Base-by-base conservation (phyloP, 2,797 vertebrate species). In the Crocidura indochinensis region DNA sequence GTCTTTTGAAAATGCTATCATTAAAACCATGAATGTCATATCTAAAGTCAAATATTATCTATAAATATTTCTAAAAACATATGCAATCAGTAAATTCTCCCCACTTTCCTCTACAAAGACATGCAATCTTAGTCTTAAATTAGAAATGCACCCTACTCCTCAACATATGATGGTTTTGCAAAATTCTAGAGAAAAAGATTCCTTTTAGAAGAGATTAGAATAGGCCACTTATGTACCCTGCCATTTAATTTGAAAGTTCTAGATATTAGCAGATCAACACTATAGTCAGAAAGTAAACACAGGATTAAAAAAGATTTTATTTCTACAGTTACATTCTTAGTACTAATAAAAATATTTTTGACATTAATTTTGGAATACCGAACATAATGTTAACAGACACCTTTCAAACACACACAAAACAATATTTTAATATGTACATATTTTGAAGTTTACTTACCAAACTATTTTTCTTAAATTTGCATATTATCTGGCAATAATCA, bases 231-330 rank as follows among this genome's bases (percentile, higher is more conserved):
- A 79, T 82, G 87, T 85, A 81, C 87, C 82, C 88, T 94, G 94
- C 96, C 93, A 96, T 95, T 93, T 95, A 94, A 95, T 96, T 96
- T 95, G 79, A 75, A 95, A 95, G 84, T 94, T 95, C 76, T 91
- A 95, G 85, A 77, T 91, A 95, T 92, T 93, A 95, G 73, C 65
- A 94, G 95, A 91, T 95, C 92, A 95, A 91, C 83, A 95, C 87
- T 94, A 78, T 81, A 91, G 90, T 74, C 85, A 94, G 4, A 0
- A 49, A 93, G 88, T 94, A 83, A 93, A 90, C 85, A 91, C 26
- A 90, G 44, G 27, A 82, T 62, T 90, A 71, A 88, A 95, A 88
- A 82, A 46, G 38, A 83, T 91, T 84, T 88, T 90, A 93, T 84
- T 91, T 96, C 38, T 78, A 95, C n/a, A 81, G 83, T 85, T 91